Conservation (phyloP, 2,888 invertebrate species). For the Disparrhopalites patrizii region DNA sequence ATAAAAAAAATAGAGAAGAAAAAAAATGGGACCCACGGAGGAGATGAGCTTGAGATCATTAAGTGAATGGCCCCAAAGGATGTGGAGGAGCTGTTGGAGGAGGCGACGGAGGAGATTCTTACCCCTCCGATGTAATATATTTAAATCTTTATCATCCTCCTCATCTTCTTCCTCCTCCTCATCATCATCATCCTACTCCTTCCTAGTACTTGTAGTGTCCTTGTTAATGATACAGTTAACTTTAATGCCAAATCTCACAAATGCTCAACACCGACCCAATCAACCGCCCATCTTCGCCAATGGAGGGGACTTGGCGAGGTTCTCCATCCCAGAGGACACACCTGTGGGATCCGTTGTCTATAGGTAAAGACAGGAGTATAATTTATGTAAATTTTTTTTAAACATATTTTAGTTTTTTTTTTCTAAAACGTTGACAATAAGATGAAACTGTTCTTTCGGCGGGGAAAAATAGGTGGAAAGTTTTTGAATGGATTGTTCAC, state of each 20-base stretch:
- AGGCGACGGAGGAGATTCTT: too few relatives aligned
- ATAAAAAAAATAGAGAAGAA: background rate
- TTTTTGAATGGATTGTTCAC: too few relatives aligned
- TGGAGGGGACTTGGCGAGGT: conserved; percentile 73
- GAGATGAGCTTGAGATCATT: background rate
- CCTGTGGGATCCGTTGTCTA: conserved; percentile 71
- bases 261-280: conserved; percentile 53
- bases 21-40: background rate
- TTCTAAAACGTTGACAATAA: too few relatives aligned
- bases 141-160: background rate
- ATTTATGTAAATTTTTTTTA: too few relatives aligned
- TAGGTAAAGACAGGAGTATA: too few relatives aligned
- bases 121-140: too few relatives aligned
- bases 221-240: background rate
- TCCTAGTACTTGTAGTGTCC: background rate
- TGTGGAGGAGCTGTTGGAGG: too few relatives aligned
- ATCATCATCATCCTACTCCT: background rate
- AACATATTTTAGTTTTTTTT: too few relatives aligned
- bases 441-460: too few relatives aligned
- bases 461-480: too few relatives aligned
- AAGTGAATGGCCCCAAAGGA: conserved; percentile 1
- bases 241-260: background rate
- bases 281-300: conserved; percentile 69
- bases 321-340: conserved; percentile 69
- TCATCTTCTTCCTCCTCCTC: background rate